Evolutionary conservation across 2,888 invertebrate genomes (phyloP).

Genomic region (Caenorhabditis plicata): DNA sequence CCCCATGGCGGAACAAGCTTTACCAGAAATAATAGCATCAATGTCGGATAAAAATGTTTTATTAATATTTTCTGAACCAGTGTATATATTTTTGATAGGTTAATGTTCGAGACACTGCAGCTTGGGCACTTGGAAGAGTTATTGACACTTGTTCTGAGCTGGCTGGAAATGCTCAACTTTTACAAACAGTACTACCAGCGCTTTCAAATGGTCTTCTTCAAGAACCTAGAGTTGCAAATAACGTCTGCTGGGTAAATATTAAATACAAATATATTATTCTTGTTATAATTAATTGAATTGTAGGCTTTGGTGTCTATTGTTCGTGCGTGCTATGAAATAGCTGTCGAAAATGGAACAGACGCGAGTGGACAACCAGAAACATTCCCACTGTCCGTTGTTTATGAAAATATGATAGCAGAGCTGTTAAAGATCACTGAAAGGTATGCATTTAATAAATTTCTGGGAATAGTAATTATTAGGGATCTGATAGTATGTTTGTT

Average conservation of each 20-base stretch:
- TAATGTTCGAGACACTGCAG: constrained; percentile 87
- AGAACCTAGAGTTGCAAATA: constrained; percentile 93
- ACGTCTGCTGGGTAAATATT: constrained; percentile 86
- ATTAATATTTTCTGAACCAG: constrained; percentile 1
- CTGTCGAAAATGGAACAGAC: constrained; percentile 73
- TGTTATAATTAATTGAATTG: constrained; percentile 24
- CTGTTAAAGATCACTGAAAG: constrained; percentile 89
- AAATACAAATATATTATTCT: not conserved
- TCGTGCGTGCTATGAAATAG: constrained; percentile 88
- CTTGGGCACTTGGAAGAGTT: constrained; percentile 96
- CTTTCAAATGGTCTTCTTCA: constrained; percentile 78
- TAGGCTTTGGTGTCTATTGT: constrained; percentile 87
- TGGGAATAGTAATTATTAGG: not conserved
- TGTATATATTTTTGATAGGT: constrained; percentile 36
- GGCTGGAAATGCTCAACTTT: constrained; percentile 50
- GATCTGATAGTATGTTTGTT: too few species aligned
- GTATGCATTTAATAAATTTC: constrained; percentile 31
- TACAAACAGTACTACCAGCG: constrained; percentile 70
- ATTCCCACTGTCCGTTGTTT: constrained; percentile 88
- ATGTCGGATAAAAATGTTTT: constrained; percentile 92
- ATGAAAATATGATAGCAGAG: constrained; percentile 87
- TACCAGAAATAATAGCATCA: constrained; percentile 89
- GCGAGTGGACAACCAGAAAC: constrained; percentile 75
- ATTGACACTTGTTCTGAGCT: constrained; percentile 75
- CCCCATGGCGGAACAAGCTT: constrained; percentile 91